Evolutionary conservation across 2,888 invertebrate genomes (phyloP), one percentile per base, ranked within the genome.

Genomic region (Oscheius sp.): DNA sequence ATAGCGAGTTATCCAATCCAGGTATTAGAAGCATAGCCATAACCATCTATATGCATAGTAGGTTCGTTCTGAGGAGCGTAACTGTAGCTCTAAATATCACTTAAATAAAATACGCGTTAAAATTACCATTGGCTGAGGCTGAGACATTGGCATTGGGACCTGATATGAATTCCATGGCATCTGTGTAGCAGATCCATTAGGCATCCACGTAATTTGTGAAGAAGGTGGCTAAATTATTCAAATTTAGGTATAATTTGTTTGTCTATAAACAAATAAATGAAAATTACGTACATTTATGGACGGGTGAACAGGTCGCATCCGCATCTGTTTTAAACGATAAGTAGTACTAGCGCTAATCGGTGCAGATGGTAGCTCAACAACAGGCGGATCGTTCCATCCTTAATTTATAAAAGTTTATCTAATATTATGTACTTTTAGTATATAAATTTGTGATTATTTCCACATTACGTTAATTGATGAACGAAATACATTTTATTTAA

Each of bases 341-440:
- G 64, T 10, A 15, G 53, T 29, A 17, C 31, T 48, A 25, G 52
- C 52, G 2, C 46, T 33, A 29, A 53, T 61, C 10, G 64, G 39
- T 1, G 67, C 12, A 8, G 72, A 39, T 10, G 67, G 45, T 27
- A 71, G 64, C 12, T 73, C 34, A n/a, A n/a, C n/a, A n/a, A n/a
- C n/a, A 50, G 81, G 81, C 27, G 81, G 81, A 70, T 81, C 81
- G 65, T 81, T 81, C 81, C 81, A 81, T 15, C 81, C 81, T 15
- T 76, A 72, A 29, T 1, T 50, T 33, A 25, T n/a, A 31, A 63
- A 55, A 31, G 4, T 25, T n/a, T n/a, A n/a, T n/a, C n/a, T n/a
- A n/a, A n/a, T n/a, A n/a, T n/a, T n/a, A n/a, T n/a, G n/a, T n/a
- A n/a, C n/a, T n/a, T n/a, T n/a, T n/a, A n/a, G n/a, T n/a, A n/a